Base-by-base conservation (phyloP, 2,797 vertebrate genomes). In the Sciaenops ocellatus region DNA sequence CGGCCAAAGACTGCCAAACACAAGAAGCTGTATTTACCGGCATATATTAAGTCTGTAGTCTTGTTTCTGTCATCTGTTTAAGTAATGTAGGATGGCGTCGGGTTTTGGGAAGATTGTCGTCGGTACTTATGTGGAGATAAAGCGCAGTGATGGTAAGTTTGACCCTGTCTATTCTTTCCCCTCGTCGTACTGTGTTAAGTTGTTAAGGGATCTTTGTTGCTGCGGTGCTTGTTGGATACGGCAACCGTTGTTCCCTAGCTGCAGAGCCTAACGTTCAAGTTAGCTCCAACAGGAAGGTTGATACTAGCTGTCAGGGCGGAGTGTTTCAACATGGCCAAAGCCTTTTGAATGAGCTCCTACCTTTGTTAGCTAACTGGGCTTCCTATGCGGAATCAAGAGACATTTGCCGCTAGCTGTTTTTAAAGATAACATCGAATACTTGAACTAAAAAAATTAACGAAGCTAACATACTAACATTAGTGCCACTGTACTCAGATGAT, bases 81-180 rank as follows among this genome's bases (percentile, higher is more conserved):
- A 92, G 93, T 92, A 82, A 95, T 94, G 92, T 93, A 93, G 92
- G 82, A 98, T 98, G 97, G 97, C 97, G 91, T 94, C 95, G 85
- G 94, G 89, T 92, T 98, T 99, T 94, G 97, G 97, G 93, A 97
- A 96, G 93, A 97, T 99, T 87, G 96, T 96, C 85, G 97, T 98
- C 30, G 97, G 97, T 76, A 97, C 97, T 89, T 97, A 97, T 91
- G 98, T 99, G 93, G 97, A 98, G 88, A 99, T 98, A 94, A 98
- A 99, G 89, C 96, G 97, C 82, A 98, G 97, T 86, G 97, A 98
- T 96, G 97, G 98, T 98, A 92, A 97, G 98, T 95, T 93, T 84
- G 28, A 22, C 47, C 48, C 60, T 59, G 55, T 75, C 76, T 71
- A 3, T 64, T 87, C 48, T 83, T 73, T 73, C 41, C 15, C 66